Evolutionary conservation across 1,140 invertebrate genomes (phyloP), one percentile per base, ranked within the genome.

Genomic region (Drosophila guanche): DNA sequence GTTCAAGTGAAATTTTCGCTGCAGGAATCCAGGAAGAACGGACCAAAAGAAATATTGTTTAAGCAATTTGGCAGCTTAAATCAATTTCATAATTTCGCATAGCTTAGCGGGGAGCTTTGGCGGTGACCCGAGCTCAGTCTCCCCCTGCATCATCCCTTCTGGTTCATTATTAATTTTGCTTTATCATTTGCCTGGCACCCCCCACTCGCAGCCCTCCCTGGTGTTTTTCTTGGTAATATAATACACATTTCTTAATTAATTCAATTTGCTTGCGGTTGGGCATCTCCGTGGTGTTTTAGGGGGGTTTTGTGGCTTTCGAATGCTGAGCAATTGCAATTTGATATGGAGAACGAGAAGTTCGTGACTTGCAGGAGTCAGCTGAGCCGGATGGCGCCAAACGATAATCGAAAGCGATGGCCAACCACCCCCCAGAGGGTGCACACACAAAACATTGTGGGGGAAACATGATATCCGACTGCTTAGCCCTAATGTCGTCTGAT

Each of bases 231-330:
- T 33, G 63, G 72, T 77, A 73, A 88, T 72, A 76, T 83, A 88
- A 88, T 88, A 78, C 78, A 63, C 65, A 62, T 58, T 83, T 65
- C 83, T 62, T 86, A 85, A 85, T 85, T 86, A 86, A 85, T 86
- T 86, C 73, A 61, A 58, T 80, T 71, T 59, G 55, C 59, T 80
- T 80, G 65, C 53, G 72, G 60, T 61, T 69, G 58, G 25, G 53
- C 14, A 12, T 3, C 50, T 46, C 27, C 37, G 40, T 10, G 25
- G 20, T 33, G 29, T 45, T 23, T 61, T 61, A 29, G 27, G 8
- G 23, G 12, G 20, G 14, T 54, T 61, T 27, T 61, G 71, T 27
- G 73, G 73, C 68, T 66, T 61, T 73, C 37, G 46, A 58, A 50
- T 60, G 60, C 60, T 71, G 59, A 76, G 78, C 78, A 85, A 73